Base-by-base conservation (phyloP, 2,888 invertebrate genomes). In the Danaus chrysippus region DNA sequence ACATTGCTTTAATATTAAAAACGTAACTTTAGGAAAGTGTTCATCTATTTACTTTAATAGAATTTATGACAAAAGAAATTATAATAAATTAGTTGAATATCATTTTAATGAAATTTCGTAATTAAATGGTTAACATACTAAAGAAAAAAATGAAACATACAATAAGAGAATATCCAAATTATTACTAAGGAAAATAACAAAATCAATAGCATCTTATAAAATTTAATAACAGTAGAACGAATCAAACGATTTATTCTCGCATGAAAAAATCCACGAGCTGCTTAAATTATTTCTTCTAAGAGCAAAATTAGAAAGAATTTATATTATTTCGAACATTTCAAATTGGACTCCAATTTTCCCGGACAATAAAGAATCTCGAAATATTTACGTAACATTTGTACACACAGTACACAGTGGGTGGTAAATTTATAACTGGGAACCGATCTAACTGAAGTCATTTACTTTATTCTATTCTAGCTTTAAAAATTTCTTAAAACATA, bases 251-350 rank as follows among this genome's bases (percentile, higher is more conserved):
- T 49, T n/a, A 12, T 12, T 46, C 42, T 52, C 12, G 49, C 34
- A 52, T 58, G 49, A 49, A 42, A 42, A 49, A 49, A 41, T 58
- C 57, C 12, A 11, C 12, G 49, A 49, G 41, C 15, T 49, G 49
- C 49, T 12, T 49, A 52, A 58, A 58, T 52, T 58, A 58, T 58
- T 41, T 42, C 49, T 46, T 56, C 46, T 57, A 34, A 57, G 34
- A 57, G 46, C 11, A 13, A 57, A 44, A 34, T 57, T 34, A 34
- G 46, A 57, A 17, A 49, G 49, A 49, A 49, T 17, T 49, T 17
- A 17, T 17, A 49, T 49, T 49, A 17, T 49, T 49, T 49, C 49
- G 49, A 49, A 49, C 17, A 49, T 49, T 17, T 17, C 49, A 49
- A 49, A 49, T 49, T 49, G 17, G 49, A 49, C 17, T 49, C 49